Conservation (phyloP, 2,888 invertebrate genomes). For the Cryptocheilus praepositus region DNA sequence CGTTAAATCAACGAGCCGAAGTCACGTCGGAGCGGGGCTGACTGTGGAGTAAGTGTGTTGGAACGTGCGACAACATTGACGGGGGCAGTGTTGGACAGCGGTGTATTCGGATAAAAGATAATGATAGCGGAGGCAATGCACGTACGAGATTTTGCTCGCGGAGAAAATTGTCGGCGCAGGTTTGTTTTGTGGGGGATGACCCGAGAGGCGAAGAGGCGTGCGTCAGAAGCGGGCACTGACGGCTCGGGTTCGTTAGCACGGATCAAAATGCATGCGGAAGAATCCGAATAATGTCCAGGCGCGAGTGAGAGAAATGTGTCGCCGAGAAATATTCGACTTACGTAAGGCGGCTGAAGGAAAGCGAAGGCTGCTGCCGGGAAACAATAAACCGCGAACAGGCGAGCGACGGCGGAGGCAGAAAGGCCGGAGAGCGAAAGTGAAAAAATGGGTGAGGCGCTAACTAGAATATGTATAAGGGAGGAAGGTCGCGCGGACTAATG, state of each 20-base stretch:
- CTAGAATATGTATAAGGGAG: background rate
- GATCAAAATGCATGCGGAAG: too few relatives aligned
- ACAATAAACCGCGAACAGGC: background rate
- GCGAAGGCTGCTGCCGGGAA: background rate
- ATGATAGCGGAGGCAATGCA: too few relatives aligned
- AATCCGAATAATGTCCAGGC: too few relatives aligned
- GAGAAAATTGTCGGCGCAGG: too few relatives aligned
- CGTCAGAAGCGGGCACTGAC: too few relatives aligned
- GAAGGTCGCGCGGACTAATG: slow-evolving; percentile 8
- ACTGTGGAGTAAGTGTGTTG: too few relatives aligned
- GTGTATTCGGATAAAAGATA: too few relatives aligned
- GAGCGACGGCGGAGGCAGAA: slow-evolving; percentile 16
- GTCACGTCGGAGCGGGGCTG: slow-evolving; percentile 18
- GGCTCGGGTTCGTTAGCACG: too few relatives aligned
- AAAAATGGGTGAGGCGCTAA: background rate
- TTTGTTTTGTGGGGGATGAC: too few relatives aligned
- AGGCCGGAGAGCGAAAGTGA: slow-evolving; percentile 1
- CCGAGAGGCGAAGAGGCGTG: background rate
- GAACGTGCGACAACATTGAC: background rate
- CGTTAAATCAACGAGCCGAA: slow-evolving; percentile 32
- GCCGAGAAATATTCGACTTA: background rate
- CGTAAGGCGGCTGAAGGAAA: background rate
- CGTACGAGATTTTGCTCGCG: too few relatives aligned
- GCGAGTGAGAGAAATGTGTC: too few relatives aligned
- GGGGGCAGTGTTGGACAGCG: too few relatives aligned